Conservation (phyloP, 2,888 invertebrate genomes). For the Spodoptera littoralis region DNA sequence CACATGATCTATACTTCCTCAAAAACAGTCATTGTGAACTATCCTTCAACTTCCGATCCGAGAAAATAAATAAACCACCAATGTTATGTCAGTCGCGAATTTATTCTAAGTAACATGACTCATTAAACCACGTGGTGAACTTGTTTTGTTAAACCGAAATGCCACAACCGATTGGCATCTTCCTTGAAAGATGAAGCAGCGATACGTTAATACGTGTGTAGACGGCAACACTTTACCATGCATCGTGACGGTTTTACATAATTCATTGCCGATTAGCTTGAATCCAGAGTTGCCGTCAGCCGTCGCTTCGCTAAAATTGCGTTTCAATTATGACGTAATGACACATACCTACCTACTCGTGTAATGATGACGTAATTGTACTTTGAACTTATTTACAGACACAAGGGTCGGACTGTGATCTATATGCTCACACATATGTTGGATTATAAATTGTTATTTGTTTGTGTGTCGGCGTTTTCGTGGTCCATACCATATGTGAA, state of each 20-base stretch:
- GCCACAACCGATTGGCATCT: slow-evolving; percentile 8
- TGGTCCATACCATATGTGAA: slow-evolving; percentile 26
- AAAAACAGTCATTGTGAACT: slow-evolving; percentile 2
- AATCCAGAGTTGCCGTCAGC: background rate
- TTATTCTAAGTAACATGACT: slow-evolving; percentile 15
- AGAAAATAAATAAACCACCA: slow-evolving; percentile 3
- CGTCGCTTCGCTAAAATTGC: slow-evolving; percentile 8
- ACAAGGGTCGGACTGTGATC: background rate
- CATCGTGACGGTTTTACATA: slow-evolving; percentile 1
- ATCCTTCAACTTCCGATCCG: background rate
- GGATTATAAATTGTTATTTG: slow-evolving; percentile 9
- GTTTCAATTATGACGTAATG: slow-evolving; percentile 9
- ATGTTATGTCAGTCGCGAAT: background rate
- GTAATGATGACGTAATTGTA: slow-evolving; percentile 14
- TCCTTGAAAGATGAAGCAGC: slow-evolving; percentile 25
- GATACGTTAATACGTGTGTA: background rate
- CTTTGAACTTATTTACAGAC: slow-evolving; percentile 19
- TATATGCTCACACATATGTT: slow-evolving; percentile 8
- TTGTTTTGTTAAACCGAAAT: slow-evolving; percentile 2
- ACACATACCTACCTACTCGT: no score
- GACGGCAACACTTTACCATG: background rate
- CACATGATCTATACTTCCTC: slow-evolving; percentile 3
- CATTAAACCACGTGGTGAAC: slow-evolving; percentile 8
- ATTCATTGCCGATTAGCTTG: slow-evolving; percentile 9
- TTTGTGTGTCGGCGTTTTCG: slow-evolving; percentile 15